A percentile compares a stretch with the other conserved stretches of the same genome.
These are phyloP conservation scores for Cylas formicarius DNA, from an alignment of 1,140 invertebrate genomes.

Conservation along the genomic window DNA sequence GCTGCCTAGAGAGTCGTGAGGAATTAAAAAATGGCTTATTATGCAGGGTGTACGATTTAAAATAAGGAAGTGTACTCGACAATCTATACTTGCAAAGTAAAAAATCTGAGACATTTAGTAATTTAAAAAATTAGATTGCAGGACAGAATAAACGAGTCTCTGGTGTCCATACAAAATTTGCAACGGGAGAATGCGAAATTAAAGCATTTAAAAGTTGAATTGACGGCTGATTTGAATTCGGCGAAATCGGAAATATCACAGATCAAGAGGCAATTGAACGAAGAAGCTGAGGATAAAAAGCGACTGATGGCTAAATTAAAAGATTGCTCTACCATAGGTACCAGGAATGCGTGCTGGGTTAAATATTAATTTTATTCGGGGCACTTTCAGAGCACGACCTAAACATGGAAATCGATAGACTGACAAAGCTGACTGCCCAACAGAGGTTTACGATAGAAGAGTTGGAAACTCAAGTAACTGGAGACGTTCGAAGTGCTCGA, in stretches of 20 bases:
- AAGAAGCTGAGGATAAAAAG: constrained; percentile 52
- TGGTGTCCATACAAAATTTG: constrained; percentile 44
- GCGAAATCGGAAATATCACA: constrained; percentile 45
- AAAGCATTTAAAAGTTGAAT: constrained; percentile 44
- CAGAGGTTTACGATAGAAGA: constrained; percentile 44
- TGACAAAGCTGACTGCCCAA: constrained; percentile 39
- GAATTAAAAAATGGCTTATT: too few species aligned
- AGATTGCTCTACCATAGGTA: constrained; percentile 46
- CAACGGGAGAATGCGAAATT: constrained; percentile 45
- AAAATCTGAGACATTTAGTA: neutral
- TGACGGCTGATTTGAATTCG: constrained; percentile 46
- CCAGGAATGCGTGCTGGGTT: constrained; percentile 8
- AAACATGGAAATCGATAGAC: constrained; percentile 45
- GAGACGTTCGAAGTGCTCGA: too few species aligned
- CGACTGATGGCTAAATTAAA: constrained; percentile 46
- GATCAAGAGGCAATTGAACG: constrained; percentile 51
- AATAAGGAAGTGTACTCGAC: too few species aligned
- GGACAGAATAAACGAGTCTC: constrained; percentile 45
- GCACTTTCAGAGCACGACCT: constrained; percentile 45
- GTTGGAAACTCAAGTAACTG: constrained; percentile 37
- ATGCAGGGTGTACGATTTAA: too few species aligned
- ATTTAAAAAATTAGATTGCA: constrained; percentile 34
- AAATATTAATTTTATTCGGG: constrained; percentile 7
- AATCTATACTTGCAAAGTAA: too few species aligned
- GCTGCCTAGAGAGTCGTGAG: too few species aligned